A percentile compares a stretch with the other conserved stretches of the same genome.
Conservation (phyloP, 2,888 invertebrate genomes). For the Ecdyonurus torrentis region DNA sequence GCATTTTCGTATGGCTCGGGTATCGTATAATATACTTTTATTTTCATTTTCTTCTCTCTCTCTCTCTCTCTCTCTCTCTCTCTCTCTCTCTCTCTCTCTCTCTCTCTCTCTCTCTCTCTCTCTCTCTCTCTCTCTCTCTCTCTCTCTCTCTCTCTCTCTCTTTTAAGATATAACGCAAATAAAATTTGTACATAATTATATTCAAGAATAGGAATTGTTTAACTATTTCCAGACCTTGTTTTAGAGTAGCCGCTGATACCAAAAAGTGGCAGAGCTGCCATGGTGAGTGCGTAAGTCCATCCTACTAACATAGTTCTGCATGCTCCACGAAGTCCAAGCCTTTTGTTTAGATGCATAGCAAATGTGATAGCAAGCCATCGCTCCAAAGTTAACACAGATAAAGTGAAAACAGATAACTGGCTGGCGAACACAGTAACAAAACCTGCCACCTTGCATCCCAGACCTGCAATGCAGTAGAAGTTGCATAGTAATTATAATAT, state of each 20-base stretch:
- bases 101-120: no score
- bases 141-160: no score
- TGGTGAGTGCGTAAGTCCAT: slow-evolving; percentile 36
- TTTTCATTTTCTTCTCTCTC: no score
- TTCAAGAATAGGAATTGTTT: not conserved
- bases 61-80: no score
- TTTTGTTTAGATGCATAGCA: slow-evolving; percentile 41
- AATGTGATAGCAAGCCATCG: slow-evolving; percentile 40
- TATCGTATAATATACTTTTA: no score
- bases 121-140: no score
- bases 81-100: no score
- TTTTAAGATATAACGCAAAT: no score
- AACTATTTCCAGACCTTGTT: slow-evolving; percentile 25
- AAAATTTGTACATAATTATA: not conserved
- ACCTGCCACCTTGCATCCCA: slow-evolving; percentile 44
- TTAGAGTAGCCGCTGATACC: slow-evolving; percentile 46
- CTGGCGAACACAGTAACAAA: slow-evolving; percentile 45
- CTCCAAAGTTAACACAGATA: slow-evolving; percentile 46
- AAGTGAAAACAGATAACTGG: slow-evolving; percentile 45
- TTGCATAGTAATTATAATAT: no score
- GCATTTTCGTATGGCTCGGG: no score
- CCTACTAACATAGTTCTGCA: slow-evolving; percentile 39
- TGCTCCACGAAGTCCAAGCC: slow-evolving; percentile 38
- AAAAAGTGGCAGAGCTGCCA: slow-evolving; percentile 41
- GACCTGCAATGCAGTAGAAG: slow-evolving; percentile 25